Conservation (phyloP, 2,888 invertebrate genomes). For the Aporophyla lueneburgensis region DNA sequence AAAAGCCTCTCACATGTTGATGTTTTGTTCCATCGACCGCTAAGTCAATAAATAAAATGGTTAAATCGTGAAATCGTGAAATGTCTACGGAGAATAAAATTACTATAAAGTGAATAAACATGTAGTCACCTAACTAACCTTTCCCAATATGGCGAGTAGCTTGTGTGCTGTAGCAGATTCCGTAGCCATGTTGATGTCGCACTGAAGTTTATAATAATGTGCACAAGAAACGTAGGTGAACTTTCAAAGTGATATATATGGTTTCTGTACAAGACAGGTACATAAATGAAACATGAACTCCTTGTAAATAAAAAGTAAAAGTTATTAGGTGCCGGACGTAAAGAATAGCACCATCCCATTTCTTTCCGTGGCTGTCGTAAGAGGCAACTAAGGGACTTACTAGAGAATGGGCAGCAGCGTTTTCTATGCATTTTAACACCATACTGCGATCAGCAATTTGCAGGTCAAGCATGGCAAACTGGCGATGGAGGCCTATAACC, state of each 20-base stretch:
- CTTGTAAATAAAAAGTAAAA: neutral
- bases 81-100: slow-evolving; percentile 36
- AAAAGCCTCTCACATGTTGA: slow-evolving; percentile 37
- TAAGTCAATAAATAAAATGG: slow-evolving; percentile 31
- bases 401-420: too few relatives aligned
- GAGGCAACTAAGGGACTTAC: too few relatives aligned
- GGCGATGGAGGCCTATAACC: too few relatives aligned
- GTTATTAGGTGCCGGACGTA: too few relatives aligned
- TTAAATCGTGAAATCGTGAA: slow-evolving; percentile 41
- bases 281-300: slow-evolving; percentile 2
- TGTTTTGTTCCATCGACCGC: neutral
- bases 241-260: slow-evolving; percentile 25
- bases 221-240: slow-evolving; percentile 20
- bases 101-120: slow-evolving; percentile 11
- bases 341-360: too few relatives aligned
- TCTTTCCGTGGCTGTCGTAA: too few relatives aligned
- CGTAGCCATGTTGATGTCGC: slow-evolving; percentile 30
- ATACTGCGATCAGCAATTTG: too few relatives aligned
- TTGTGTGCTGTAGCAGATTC: slow-evolving; percentile 29
- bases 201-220: slow-evolving; percentile 32
- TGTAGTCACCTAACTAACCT: slow-evolving; percentile 41
- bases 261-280: slow-evolving; percentile 15
- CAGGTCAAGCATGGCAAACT: too few relatives aligned
- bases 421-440: too few relatives aligned
- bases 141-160: slow-evolving; percentile 53